Percentiles rank a stretch among this genome's conserved stretches.
Conservation (phyloP, 1,140 invertebrate genomes). For the Trichogramma pretiosum region DNA sequence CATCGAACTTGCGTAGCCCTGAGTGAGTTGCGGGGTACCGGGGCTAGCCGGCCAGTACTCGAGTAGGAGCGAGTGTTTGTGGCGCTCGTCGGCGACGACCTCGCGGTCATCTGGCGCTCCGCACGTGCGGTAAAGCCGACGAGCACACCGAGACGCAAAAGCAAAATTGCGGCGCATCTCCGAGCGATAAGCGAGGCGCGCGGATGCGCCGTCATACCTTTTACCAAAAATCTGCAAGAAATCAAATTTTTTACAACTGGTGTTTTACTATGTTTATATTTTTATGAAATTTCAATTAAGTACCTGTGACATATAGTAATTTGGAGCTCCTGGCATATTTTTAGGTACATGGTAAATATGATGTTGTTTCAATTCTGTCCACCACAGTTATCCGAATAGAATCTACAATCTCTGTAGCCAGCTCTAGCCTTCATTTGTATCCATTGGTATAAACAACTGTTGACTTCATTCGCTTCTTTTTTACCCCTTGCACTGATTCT, state of each 20-base stretch:
- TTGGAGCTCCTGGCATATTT: background rate
- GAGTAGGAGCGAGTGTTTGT: too few relatives aligned
- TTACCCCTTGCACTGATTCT: constrained; percentile 38
- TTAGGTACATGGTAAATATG: background rate
- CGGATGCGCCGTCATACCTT: too few relatives aligned
- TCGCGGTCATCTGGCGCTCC: too few relatives aligned
- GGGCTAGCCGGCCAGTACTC: too few relatives aligned
- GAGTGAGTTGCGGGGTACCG: too few relatives aligned
- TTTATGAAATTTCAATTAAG: background rate
- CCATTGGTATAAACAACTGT: constrained; percentile 25
- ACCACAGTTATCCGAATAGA: background rate
- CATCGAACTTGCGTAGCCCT: too few relatives aligned
- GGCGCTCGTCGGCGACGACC: too few relatives aligned
- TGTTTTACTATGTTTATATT: background rate
- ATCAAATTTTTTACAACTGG: background rate
- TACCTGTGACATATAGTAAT: background rate
- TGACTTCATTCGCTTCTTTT: constrained; percentile 38
- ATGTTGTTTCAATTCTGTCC: background rate
- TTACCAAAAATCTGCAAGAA: constrained; percentile 15
- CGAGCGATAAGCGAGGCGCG: too few relatives aligned
- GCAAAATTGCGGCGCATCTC: too few relatives aligned
- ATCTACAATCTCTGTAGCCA: background rate
- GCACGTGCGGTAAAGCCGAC: too few relatives aligned
- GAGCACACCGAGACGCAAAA: too few relatives aligned
- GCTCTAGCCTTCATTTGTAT: background rate